Evolutionary conservation across 2,888 invertebrate species (phyloP).

Genomic region (Chrysina gloriosa): DNA sequence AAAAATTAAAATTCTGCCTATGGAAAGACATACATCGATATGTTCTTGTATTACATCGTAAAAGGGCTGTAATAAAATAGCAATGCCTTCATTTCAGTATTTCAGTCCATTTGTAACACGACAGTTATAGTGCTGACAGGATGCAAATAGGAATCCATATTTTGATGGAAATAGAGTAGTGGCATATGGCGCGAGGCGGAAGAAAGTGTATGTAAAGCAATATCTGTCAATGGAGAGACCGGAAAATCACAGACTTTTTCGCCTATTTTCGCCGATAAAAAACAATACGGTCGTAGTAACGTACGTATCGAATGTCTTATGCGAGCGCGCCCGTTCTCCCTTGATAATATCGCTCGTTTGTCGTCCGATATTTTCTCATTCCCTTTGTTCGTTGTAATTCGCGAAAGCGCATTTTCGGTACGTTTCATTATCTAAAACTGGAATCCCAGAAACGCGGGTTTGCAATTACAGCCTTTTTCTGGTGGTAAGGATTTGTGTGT

Average conservation of each 20-base stretch:
- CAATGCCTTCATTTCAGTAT: background rate
- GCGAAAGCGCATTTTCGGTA: background rate
- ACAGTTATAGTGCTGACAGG: constrained; percentile 19
- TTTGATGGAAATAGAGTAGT: background rate
- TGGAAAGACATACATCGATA: too few species aligned
- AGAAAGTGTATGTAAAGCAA: constrained; percentile 32
- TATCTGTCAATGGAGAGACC: constrained; percentile 36
- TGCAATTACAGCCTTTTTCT: constrained; percentile 26
- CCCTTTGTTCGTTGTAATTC: constrained; percentile 2
- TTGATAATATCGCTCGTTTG: constrained; percentile 25
- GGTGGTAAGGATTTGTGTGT: background rate
- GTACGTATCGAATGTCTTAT: constrained; percentile 25
- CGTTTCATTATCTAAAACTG: constrained; percentile 15
- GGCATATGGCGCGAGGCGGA: background rate
- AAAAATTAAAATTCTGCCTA: too few species aligned
- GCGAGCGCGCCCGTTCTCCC: background rate
- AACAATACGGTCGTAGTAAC: constrained; percentile 29
- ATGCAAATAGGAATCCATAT: constrained; percentile 29
- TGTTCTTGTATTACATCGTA: background rate
- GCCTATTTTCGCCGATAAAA: constrained; percentile 26
- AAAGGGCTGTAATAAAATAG: constrained; percentile 7
- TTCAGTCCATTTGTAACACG: constrained; percentile 13
- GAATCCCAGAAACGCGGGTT: constrained; percentile 7
- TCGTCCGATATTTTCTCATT: constrained; percentile 2
- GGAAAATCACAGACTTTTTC: constrained; percentile 33